Conservation (phyloP, 2,888 invertebrate genomes). For the Drosophila pullipes region DNA sequence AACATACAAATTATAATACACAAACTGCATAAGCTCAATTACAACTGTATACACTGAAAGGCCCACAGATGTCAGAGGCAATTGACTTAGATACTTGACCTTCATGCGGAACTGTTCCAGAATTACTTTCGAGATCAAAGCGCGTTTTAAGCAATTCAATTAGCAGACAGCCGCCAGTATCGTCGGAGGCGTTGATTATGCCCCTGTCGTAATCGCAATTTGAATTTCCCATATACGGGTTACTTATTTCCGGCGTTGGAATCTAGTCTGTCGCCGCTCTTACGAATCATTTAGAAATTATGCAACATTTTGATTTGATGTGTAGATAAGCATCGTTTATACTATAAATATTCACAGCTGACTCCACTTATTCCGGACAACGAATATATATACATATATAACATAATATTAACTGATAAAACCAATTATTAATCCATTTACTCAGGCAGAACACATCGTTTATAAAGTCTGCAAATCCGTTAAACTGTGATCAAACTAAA, state of each 20-base stretch:
- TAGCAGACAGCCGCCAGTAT: constrained; percentile 34
- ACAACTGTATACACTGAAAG: not conserved
- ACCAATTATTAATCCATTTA: not conserved
- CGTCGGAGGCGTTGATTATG: constrained; percentile 23
- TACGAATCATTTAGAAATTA: constrained; percentile 53
- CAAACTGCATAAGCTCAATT: not conserved
- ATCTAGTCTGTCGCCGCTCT: constrained; percentile 18
- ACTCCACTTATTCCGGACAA: not conserved
- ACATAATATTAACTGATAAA: not conserved
- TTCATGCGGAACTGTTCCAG: constrained; percentile 36
- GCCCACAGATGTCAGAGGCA: not conserved
- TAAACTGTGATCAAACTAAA: not conserved
- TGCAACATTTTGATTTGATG: constrained; percentile 66
- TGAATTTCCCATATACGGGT: constrained; percentile 27
- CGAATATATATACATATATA: not conserved
- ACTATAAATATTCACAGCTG: constrained; percentile 5
- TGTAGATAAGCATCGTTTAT: constrained; percentile 48
- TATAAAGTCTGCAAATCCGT: not conserved
- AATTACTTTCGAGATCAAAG: constrained; percentile 59
- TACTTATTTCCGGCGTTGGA: constrained; percentile 3
- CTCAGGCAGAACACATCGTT: not conserved
- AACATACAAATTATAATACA: not conserved
- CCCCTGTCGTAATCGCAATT: constrained; percentile 21
- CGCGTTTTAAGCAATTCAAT: constrained; percentile 79
- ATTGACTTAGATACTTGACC: constrained; percentile 56